Conservation (phyloP, 2,888 invertebrate species). For the Rhingia campestris region DNA sequence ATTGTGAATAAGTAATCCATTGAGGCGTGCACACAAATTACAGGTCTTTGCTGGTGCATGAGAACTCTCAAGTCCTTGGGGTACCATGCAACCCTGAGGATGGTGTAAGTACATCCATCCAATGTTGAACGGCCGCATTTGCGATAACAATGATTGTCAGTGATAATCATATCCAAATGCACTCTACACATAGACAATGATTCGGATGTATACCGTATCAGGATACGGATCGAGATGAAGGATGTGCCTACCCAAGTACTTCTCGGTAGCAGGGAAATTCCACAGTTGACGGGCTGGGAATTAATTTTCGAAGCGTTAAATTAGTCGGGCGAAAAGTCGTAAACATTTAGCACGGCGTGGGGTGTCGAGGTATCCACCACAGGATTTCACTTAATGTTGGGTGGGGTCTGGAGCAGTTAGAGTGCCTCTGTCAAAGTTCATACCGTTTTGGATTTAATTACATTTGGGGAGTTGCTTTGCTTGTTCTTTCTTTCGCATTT, state of each 20-base stretch:
- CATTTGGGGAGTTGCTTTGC: not conserved
- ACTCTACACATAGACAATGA: not conserved
- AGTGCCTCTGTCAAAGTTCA: slow-evolving; percentile 38
- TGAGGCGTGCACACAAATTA: slow-evolving; percentile 10
- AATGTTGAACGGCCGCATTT: slow-evolving; percentile 13
- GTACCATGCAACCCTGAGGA: not conserved
- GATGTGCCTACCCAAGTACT: not conserved
- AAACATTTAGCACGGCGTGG: not conserved
- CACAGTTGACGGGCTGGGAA: not conserved
- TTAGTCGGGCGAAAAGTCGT: not conserved
- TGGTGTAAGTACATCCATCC: not conserved
- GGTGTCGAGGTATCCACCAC: slow-evolving; percentile 1
- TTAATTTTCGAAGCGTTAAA: slow-evolving; percentile 3
- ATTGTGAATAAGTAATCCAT: slow-evolving; percentile 10
- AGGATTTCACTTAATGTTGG: slow-evolving; percentile 1
- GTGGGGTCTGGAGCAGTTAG: not conserved
- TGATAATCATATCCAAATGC: slow-evolving; percentile 5
- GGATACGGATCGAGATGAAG: too few species aligned
- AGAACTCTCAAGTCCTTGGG: not conserved
- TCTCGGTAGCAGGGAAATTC: not conserved
- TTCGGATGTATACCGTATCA: not conserved
- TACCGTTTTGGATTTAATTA: slow-evolving; percentile 42
- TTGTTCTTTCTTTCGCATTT: slow-evolving; percentile 15
- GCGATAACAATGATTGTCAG: slow-evolving; percentile 32
- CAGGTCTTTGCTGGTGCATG: not conserved